Conservation (phyloP, 1,140 invertebrate genomes). For the Bombus pyrosoma region DNA sequence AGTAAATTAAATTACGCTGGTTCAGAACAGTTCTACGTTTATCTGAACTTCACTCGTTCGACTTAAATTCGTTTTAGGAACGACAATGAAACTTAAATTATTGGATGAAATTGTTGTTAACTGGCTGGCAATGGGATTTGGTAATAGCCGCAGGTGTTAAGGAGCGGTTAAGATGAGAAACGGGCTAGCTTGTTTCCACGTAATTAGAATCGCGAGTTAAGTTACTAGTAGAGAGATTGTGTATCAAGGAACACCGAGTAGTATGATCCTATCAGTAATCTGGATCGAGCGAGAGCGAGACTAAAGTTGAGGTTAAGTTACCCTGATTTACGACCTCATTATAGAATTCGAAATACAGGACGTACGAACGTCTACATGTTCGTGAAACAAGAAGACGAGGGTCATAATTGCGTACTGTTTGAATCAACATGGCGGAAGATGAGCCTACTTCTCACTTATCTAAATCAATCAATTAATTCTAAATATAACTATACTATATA, state of each 20-base stretch:
- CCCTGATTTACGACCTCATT: neutral
- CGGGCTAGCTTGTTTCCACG: neutral
- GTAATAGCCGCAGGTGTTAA: neutral
- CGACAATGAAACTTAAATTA: neutral
- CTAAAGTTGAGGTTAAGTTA: neutral
- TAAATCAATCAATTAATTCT: neutral
- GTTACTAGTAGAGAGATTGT: neutral
- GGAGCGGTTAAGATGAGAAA: neutral
- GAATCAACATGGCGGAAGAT: neutral
- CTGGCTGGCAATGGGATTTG: neutral
- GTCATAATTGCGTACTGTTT: neutral
- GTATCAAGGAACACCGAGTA: constrained; percentile 1
- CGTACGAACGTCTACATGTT: neutral
- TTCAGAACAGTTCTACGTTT: no score
- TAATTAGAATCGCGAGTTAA: neutral
- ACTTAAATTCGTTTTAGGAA: no score
- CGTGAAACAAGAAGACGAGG: neutral
- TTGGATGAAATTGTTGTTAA: neutral
- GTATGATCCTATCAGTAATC: neutral
- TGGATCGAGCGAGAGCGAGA: neutral
- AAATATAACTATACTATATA: neutral
- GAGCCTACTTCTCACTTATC: neutral
- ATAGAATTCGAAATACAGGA: neutral
- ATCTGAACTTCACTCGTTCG: no score
- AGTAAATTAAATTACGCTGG: no score